These are phyloP conservation scores for Metallyticus violacea DNA, from an alignment of 2,888 invertebrate species.

Conservation along the genomic window DNA sequence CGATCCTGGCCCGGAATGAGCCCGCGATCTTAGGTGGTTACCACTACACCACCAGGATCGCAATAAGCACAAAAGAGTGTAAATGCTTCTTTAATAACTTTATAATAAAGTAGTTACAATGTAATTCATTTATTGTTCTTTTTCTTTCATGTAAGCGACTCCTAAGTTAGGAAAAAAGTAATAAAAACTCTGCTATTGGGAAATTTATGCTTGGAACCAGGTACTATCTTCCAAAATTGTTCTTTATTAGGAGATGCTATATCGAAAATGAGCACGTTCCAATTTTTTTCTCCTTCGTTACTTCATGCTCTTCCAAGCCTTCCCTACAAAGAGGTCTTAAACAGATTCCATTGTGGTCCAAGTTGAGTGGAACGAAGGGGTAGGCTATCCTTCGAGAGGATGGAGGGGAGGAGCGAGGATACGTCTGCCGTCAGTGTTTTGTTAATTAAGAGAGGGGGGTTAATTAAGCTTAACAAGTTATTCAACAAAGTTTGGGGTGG, in stretches of 20 bases:
- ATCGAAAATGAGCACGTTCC: background rate
- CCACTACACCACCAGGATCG: no score
- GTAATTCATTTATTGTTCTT: no score
- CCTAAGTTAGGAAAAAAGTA: no score
- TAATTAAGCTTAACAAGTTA: conserved; percentile 37
- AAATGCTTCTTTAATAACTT: no score
- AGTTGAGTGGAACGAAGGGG: background rate
- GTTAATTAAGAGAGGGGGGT: conserved; percentile 35
- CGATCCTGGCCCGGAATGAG: no score
- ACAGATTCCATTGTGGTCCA: background rate
- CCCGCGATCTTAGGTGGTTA: no score
- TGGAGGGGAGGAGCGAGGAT: background rate
- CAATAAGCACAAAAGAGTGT: no score
- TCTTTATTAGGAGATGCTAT: background rate
- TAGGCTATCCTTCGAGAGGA: background rate
- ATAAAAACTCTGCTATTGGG: no score
- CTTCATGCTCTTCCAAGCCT: background rate
- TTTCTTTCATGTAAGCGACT: no score
- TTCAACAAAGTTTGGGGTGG: conserved; percentile 33
- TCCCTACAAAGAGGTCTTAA: background rate
- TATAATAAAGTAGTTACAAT: no score
- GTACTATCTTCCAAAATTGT: background rate
- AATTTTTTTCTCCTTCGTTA: background rate
- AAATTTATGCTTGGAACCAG: background rate
- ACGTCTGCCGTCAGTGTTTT: conserved; percentile 31